phyloP scores from a whole-genome alignment of 2,888 invertebrate species.

The Drosophila gaucha region DNA sequence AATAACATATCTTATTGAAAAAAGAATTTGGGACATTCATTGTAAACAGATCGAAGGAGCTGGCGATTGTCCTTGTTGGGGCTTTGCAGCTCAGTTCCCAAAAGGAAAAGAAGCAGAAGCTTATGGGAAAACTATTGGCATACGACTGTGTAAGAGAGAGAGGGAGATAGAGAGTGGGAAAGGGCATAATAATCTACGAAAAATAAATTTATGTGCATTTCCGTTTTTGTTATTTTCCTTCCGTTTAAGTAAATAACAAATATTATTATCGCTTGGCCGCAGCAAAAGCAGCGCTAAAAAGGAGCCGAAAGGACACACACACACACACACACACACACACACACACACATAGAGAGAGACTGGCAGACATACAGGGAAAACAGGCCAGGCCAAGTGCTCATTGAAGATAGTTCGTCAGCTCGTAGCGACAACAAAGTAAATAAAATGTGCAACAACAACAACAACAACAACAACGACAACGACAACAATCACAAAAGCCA shows the following conservation, averaged over 20 bases:
- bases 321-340: too few relatives aligned
- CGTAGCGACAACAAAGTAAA: slow-evolving; percentile 40
- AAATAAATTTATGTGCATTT: slow-evolving; percentile 84
- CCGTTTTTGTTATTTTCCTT: slow-evolving; percentile 81
- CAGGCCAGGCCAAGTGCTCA: slow-evolving; percentile 38
- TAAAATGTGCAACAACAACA: slow-evolving; percentile 26
- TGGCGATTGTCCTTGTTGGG: too few relatives aligned
- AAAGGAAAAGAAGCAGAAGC: too few relatives aligned
- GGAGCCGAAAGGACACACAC: slow-evolving; percentile 19
- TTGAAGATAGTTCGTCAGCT: slow-evolving; percentile 52
- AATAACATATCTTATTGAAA: too few relatives aligned
- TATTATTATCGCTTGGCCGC: slow-evolving; percentile 82
- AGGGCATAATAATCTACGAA: slow-evolving; percentile 71
- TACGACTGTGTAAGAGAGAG: too few relatives aligned
- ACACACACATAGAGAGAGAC: too few relatives aligned
- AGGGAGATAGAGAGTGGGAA: neutral
- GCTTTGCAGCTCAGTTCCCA: too few relatives aligned
- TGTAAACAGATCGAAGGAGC: too few relatives aligned
- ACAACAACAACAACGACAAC: slow-evolving; percentile 15
- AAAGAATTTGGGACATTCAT: too few relatives aligned
- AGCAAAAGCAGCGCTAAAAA: slow-evolving; percentile 24
- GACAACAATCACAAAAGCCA: slow-evolving; percentile 23
- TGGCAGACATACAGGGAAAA: too few relatives aligned
- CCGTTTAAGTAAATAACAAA: slow-evolving; percentile 83
- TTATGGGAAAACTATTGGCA: too few relatives aligned